phyloP scores from a whole-genome alignment of 2,113 vertebrate genomes.

The Cyanistes caeruleus region DNA sequence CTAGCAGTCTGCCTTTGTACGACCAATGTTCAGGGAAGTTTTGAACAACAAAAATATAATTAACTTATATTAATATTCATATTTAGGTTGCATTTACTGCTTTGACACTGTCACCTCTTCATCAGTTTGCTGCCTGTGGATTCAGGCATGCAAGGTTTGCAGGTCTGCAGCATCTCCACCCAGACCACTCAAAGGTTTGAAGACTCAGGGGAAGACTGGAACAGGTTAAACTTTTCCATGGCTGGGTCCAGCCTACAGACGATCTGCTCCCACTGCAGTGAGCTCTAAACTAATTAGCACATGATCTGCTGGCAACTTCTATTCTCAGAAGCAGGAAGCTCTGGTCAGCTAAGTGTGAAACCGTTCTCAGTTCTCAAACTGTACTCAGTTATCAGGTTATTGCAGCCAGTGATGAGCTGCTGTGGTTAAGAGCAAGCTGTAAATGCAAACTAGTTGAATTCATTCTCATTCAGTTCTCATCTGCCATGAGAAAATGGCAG shows the following conservation, averaged over 20 bases:
- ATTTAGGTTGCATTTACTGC: neutral
- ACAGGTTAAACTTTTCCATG: neutral
- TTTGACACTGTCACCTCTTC: neutral
- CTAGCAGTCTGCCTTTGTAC: rapidly evolving
- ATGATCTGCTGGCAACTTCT: neutral
- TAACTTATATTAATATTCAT: neutral
- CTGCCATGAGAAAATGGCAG: neutral
- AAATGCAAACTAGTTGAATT: neutral
- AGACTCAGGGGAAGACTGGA: neutral
- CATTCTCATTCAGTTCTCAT: neutral
- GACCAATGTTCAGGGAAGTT: neutral
- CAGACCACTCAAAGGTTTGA: neutral
- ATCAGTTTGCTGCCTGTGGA: neutral
- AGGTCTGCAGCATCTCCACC: neutral
- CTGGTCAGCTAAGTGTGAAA: neutral
- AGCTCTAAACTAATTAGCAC: neutral
- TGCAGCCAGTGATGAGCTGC: neutral
- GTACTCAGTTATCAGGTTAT: neutral
- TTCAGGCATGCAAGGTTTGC: neutral
- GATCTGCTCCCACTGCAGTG: neutral
- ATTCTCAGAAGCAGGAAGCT: neutral
- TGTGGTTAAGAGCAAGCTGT: neutral
- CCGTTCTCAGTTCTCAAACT: neutral
- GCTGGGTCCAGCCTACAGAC: neutral
- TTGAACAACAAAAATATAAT: neutral